Conservation (phyloP, 2,113 vertebrate genomes). For the Phaetusa simplex region DNA sequence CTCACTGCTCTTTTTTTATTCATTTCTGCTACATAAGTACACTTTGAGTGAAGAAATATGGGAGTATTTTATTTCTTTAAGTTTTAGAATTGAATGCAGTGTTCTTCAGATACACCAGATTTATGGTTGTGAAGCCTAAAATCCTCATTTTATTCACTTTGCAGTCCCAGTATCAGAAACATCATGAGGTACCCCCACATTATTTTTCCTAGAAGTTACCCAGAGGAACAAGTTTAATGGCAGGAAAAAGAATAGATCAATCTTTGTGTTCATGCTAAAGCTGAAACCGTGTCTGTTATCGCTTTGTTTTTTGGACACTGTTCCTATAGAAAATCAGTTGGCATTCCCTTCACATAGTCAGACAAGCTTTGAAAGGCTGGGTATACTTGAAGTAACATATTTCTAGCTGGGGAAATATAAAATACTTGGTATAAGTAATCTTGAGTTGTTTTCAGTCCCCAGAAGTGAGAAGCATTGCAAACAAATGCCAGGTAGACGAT, state of each 20-base stretch:
- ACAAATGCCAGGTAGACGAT: background rate
- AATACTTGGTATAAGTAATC: background rate
- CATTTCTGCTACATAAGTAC: background rate
- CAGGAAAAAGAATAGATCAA: background rate
- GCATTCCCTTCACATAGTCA: background rate
- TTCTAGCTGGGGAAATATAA: background rate
- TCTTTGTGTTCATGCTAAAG: background rate
- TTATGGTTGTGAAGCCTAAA: background rate
- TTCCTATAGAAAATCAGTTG: background rate
- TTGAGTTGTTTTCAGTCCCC: background rate
- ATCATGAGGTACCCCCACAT: background rate
- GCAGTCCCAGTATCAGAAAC: background rate
- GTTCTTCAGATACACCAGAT: background rate
- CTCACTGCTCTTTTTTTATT: background rate
- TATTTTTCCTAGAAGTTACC: background rate
- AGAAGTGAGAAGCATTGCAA: background rate
- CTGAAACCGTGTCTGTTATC: background rate
- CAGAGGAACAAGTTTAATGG: background rate
- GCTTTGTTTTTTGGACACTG: background rate
- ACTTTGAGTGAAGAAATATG: background rate
- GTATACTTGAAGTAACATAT: background rate
- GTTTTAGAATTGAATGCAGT: background rate
- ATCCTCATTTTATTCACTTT: background rate
- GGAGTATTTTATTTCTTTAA: background rate
- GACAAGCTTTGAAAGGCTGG: background rate